Percentiles rank a stretch among this genome's conserved stretches.
Evolutionary conservation across 2,113 vertebrate species (phyloP).

Genomic region (Saguinus imperator): DNA sequence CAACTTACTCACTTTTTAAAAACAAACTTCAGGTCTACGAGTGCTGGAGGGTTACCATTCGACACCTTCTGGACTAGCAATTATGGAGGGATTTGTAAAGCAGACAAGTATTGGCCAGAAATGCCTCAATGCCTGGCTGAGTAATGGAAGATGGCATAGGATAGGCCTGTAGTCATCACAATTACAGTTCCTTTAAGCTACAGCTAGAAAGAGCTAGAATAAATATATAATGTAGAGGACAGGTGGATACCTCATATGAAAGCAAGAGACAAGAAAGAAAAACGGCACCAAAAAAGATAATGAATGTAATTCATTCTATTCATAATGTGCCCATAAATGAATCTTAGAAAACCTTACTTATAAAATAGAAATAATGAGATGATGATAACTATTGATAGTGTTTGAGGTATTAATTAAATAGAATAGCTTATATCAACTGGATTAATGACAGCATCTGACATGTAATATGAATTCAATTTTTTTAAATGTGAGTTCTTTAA

Average conservation of each 20-base stretch:
- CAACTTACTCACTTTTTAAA: not conserved
- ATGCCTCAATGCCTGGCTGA: not conserved
- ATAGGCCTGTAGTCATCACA: not conserved
- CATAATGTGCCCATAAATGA: not conserved
- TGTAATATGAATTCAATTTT: not conserved
- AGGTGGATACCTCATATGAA: not conserved
- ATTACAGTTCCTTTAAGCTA: not conserved
- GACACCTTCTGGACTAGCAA: not conserved
- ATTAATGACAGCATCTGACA: not conserved
- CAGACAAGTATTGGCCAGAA: conserved; percentile 23
- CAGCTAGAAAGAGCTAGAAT: not conserved
- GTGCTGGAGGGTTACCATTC: not conserved
- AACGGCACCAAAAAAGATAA: not conserved
- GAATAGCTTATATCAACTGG: not conserved
- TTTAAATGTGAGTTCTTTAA: not conserved
- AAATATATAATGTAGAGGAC: not conserved
- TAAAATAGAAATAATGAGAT: conserved; percentile 15
- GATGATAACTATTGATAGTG: not conserved
- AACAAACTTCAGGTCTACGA: not conserved
- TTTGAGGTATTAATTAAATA: not conserved
- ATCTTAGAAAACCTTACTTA: not conserved
- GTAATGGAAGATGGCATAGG: not conserved
- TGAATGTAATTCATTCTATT: not conserved
- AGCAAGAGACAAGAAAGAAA: not conserved
- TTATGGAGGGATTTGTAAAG: not conserved